Conservation (phyloP, 2,797 vertebrate genomes). For the Enteromius radiatus region DNA sequence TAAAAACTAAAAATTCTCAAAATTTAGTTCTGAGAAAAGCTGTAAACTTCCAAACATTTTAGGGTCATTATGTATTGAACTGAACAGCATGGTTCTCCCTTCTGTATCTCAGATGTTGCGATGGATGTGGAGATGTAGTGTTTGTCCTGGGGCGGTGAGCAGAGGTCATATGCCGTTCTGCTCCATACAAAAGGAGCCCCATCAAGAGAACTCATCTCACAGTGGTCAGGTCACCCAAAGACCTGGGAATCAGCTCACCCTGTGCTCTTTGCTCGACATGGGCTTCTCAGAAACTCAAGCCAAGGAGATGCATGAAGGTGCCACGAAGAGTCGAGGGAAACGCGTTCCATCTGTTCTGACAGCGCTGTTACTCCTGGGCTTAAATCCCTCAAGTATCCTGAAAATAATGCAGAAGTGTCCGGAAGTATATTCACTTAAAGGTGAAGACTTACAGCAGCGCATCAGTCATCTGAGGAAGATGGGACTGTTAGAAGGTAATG, state of each 20-base stretch:
- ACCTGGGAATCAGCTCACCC: slow-evolving; percentile 45
- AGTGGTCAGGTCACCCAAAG: not conserved
- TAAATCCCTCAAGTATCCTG: slow-evolving; percentile 76
- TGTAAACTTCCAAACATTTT: not conserved
- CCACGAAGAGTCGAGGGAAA: slow-evolving; percentile 57
- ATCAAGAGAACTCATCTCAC: not conserved
- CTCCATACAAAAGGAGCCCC: slow-evolving; percentile 53
- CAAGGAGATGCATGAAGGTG: slow-evolving; percentile 65
- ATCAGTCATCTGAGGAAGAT: slow-evolving; percentile 81
- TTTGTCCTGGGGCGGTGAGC: not conserved
- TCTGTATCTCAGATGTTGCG: slow-evolving; percentile 65
- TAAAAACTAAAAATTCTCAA: not conserved
- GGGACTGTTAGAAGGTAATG: slow-evolving; percentile 86
- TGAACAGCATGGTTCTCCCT: not conserved
- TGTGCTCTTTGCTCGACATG: slow-evolving; percentile 73
- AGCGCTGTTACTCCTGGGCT: slow-evolving; percentile 80
- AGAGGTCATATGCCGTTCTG: slow-evolving; percentile 49
- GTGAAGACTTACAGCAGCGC: slow-evolving; percentile 77
- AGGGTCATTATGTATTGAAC: not conserved
- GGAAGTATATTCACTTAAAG: slow-evolving; percentile 73
- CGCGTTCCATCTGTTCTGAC: slow-evolving; percentile 69
- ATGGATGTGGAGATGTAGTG: slow-evolving; percentile 58
- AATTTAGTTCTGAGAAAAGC: not conserved
- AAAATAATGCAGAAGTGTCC: slow-evolving; percentile 80
- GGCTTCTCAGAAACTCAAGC: slow-evolving; percentile 81